phyloP scores from a whole-genome alignment of 2,797 vertebrate genomes.

The Tenualosa thibaudeaui region DNA sequence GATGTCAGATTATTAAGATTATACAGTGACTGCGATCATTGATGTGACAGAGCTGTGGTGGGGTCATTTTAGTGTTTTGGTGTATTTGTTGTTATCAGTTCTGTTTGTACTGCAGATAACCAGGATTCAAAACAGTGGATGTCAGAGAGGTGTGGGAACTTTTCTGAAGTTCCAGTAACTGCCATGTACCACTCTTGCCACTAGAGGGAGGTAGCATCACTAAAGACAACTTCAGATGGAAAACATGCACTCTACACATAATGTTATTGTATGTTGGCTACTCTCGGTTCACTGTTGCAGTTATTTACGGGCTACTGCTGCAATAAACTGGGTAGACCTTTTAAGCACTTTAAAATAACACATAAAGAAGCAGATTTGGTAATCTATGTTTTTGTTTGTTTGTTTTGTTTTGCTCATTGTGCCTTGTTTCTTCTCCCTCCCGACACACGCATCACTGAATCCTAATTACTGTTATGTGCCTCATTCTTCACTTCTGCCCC shows the following conservation, averaged over 20 bases:
- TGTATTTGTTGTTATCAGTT: neutral
- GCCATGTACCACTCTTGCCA: neutral
- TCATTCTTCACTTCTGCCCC: neutral
- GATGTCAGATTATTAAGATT: neutral
- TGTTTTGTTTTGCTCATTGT: neutral
- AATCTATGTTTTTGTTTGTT: neutral
- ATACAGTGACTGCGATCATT: neutral
- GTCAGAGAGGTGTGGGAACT: neutral
- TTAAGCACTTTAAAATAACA: neutral
- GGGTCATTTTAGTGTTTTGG: neutral
- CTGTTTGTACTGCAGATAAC: neutral
- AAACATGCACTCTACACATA: neutral
- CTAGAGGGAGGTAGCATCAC: neutral
- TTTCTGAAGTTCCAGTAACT: neutral
- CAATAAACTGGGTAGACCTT: neutral
- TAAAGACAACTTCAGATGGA: neutral
- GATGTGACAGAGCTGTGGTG: neutral
- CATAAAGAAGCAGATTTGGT: neutral
- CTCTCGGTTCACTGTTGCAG: neutral
- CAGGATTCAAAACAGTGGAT: neutral
- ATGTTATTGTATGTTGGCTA: neutral
- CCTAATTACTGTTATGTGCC: neutral
- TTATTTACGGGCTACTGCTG: neutral
- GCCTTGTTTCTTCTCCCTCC: neutral
- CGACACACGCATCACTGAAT: neutral